Evolutionary conservation across 2,888 invertebrate species (phyloP).

Genomic region (Amblyteles armatorius): DNA sequence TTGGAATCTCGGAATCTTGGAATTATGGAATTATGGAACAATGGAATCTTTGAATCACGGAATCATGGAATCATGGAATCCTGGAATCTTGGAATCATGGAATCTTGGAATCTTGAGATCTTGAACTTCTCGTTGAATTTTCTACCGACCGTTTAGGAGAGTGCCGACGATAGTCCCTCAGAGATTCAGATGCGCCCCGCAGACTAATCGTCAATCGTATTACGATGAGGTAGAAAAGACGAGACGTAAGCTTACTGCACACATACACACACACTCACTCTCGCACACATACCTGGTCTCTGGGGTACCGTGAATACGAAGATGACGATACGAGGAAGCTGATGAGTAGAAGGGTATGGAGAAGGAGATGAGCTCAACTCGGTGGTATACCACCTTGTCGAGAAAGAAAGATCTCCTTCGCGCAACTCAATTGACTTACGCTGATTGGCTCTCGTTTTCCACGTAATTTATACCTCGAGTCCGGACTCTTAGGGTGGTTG

Average conservation of each 20-base stretch:
- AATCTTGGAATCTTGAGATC: not conserved
- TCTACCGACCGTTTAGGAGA: slow-evolving; percentile 14
- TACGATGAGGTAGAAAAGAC: slow-evolving; percentile 36
- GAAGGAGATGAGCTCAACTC: slow-evolving; percentile 39
- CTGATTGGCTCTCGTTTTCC: slow-evolving; percentile 71
- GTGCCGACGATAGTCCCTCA: not conserved
- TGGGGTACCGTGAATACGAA: not conserved
- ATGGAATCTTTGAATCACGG: not conserved
- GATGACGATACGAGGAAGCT: slow-evolving; percentile 1
- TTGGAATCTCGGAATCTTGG: not conserved
- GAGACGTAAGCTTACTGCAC: not conserved
- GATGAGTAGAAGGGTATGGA: slow-evolving; percentile 12
- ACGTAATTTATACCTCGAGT: slow-evolving; percentile 66
- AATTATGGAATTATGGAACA: not conserved
- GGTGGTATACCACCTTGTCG: slow-evolving; percentile 48
- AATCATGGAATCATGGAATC: not conserved
- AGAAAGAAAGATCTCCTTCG: slow-evolving; percentile 65
- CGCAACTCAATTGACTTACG: slow-evolving; percentile 66
- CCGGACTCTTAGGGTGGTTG: not conserved
- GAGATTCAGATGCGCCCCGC: not conserved
- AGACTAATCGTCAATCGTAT: slow-evolving; percentile 53
- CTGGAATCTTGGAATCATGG: not conserved
- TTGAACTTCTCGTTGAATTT: slow-evolving; percentile 11
- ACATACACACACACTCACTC: not conserved
- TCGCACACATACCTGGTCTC: no score